Base-by-base conservation (phyloP, 1,140 invertebrate genomes). In the Eulimnadia texana region DNA sequence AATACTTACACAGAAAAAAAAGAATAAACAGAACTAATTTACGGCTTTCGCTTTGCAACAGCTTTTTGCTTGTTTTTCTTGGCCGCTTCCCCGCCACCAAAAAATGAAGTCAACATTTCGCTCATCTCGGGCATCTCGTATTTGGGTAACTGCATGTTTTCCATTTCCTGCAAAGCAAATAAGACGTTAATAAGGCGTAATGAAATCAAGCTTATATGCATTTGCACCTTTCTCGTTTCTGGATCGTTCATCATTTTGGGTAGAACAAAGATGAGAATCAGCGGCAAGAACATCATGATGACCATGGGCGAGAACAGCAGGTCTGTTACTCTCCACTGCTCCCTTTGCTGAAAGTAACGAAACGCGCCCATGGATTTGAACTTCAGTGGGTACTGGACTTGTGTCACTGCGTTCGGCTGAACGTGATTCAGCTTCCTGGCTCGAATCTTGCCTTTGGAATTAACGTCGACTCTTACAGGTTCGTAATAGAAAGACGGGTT, bases 211-310 rank as follows among this genome's bases (percentile, higher is more conserved):
- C 24, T 49, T 58, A 20, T 3, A 9, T 16, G 16, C 28, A 27
- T 67, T 73, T n/a, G n/a, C n/a, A 83, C 83, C 75, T 81, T 92
- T 81, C 81, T 89, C 1, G 93, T 91, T 73, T 97, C 93, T 51
- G 91, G 90, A 76, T 97, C 93, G 71, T 92, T 96, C 83, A 98
- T 91, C 79, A 97, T 85, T 74, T 96, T 95, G 10, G 94, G 93
- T 66, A 97, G 73, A 61, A 97, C 78, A 82, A 97, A 87, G 64
- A 98, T 89, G 0, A 97, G 72, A 0, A 96, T 66, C 11, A 98
- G 74, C 1, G 94, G 94, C 55, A 96, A 70, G 24, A 97, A 82
- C 93, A 98, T 98, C 86, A 97, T 98, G 58, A 98, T 78, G 1
- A 98, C 88, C 93, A 97, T 97, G 47, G 94, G 93, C 76, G 91